Percentiles rank a stretch among this genome's conserved stretches.
Evolutionary conservation across 2,888 invertebrate genomes (phyloP).

Genomic region (Cheilosia grossa): DNA sequence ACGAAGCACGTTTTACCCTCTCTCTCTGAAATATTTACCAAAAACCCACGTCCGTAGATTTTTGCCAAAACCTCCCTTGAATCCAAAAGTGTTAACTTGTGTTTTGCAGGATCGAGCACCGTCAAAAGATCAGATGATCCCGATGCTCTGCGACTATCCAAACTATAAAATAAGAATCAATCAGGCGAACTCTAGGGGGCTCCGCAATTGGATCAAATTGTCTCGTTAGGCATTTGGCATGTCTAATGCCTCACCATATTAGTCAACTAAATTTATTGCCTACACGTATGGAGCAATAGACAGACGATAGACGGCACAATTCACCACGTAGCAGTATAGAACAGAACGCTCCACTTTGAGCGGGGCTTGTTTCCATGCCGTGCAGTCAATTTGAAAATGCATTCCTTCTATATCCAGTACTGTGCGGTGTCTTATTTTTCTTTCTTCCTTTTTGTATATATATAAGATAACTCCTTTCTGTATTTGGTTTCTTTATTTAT

Average conservation of each 20-base stretch:
- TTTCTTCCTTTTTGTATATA: slow-evolving; percentile 38
- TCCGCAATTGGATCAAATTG: slow-evolving; percentile 70
- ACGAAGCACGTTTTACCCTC: too few relatives aligned
- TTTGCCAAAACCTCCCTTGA: neutral
- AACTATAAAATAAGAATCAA: slow-evolving; percentile 19
- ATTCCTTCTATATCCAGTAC: slow-evolving; percentile 58
- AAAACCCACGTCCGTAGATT: neutral
- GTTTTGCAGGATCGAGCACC: neutral
- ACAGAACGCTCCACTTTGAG: slow-evolving; percentile 43
- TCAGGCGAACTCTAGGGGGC: slow-evolving; percentile 21
- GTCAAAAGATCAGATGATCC: slow-evolving; percentile 14
- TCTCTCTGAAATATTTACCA: too few relatives aligned
- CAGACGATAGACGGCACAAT: slow-evolving; percentile 63
- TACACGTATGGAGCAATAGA: slow-evolving; percentile 63
- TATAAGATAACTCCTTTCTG: slow-evolving; percentile 33
- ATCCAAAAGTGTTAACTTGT: neutral
- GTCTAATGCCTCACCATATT: slow-evolving; percentile 69
- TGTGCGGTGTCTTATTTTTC: slow-evolving; percentile 18
- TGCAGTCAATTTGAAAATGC: slow-evolving; percentile 64
- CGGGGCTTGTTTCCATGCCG: slow-evolving; percentile 59
- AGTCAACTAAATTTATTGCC: slow-evolving; percentile 71
- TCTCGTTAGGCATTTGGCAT: slow-evolving; percentile 70
- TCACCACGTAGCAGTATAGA: slow-evolving; percentile 58
- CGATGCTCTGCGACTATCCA: slow-evolving; percentile 5
- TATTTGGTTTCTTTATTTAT: slow-evolving; percentile 53